Percentiles rank a stretch among this genome's conserved stretches.
Evolutionary conservation across 2,888 invertebrate genomes (phyloP).

Genomic region (Halictus quadricinctus): DNA sequence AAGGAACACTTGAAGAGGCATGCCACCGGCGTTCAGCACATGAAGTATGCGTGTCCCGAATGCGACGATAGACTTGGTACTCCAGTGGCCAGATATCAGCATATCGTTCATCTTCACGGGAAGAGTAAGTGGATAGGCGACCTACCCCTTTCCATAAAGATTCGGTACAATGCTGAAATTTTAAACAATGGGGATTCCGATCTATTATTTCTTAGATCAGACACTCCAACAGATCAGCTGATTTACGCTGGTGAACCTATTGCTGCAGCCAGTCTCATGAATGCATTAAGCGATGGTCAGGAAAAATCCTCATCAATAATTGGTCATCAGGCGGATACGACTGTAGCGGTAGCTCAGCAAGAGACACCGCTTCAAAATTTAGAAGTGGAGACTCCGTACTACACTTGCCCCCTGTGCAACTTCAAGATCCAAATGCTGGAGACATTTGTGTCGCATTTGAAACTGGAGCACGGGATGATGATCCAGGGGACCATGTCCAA

Average conservation of each 20-base stretch:
- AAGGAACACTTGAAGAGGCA: slow-evolving; percentile 57
- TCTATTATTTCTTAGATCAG: neutral
- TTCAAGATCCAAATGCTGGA: slow-evolving; percentile 7
- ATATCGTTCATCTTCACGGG: slow-evolving; percentile 61
- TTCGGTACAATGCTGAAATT: too few species aligned
- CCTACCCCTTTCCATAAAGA: neutral
- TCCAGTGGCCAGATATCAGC: slow-evolving; percentile 34
- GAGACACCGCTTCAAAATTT: neutral
- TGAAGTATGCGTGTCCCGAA: slow-evolving; percentile 26
- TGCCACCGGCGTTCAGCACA: neutral
- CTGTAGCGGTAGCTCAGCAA: neutral
- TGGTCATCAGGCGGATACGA: neutral
- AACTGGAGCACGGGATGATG: neutral
- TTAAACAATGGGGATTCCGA: neutral
- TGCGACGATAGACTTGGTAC: slow-evolving; percentile 57
- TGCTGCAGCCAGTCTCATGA: neutral
- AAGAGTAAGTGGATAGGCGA: neutral
- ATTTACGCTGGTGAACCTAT: neutral
- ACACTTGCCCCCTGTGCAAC: slow-evolving; percentile 49
- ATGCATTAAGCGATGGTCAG: neutral
- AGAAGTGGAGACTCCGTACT: neutral
- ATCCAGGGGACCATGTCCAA: neutral
- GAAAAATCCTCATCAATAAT: neutral
- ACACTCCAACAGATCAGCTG: neutral
- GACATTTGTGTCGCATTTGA: slow-evolving; percentile 30